Base-by-base conservation (phyloP, 1,140 invertebrate species). In the Tetragnatha versicolor region DNA sequence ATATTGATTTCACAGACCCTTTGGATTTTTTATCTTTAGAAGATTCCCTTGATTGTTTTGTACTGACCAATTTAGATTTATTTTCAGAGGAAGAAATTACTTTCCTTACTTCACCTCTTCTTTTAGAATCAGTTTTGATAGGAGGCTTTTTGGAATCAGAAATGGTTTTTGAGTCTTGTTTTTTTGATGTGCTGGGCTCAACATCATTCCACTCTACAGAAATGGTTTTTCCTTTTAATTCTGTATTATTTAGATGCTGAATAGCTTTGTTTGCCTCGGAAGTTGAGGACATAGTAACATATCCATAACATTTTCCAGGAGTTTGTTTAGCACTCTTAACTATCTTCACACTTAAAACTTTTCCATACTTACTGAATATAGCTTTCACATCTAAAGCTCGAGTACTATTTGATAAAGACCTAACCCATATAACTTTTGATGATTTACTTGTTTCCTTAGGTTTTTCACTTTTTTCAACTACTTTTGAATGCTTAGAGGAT, bases 181-280 rank as follows among this genome's bases (percentile, higher is more conserved):
- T 79, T 31, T 69, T 79, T 45, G 61, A 61, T 39, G 47, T 45
- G 27, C 5, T 69, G 14, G 76, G 76, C 2, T 33, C 63, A 51
- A 14, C 61, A 47, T 68, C 49, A 7, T 25, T 68, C 86, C 93
- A 93, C 86, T 97, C 95, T 55, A 98, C 94, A 10, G 93, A 94
- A 83, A 98, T 97, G 85, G 96, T 93, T 78, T 94, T 91, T 3
- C 95, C 95, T 86, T 97, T 94, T 27, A 98, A 87, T 86, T 98
- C 93, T 35, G 94, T 96, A 68, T 92, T 90, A 85, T 97, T 93
- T 12, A 97, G 87, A 86, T 94, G 90, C 83, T 93, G 91, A 81
- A 97, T 97, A 85, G 94, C 96, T 82, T 93, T 93, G n/a, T 92
- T 90, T 4, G 95, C 94, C 87, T 97, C 95, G 79, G 93, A 92